Evolutionary conservation across 2,113 vertebrate species (phyloP).

Genomic region (Choloepus hoffmanni): DNA sequence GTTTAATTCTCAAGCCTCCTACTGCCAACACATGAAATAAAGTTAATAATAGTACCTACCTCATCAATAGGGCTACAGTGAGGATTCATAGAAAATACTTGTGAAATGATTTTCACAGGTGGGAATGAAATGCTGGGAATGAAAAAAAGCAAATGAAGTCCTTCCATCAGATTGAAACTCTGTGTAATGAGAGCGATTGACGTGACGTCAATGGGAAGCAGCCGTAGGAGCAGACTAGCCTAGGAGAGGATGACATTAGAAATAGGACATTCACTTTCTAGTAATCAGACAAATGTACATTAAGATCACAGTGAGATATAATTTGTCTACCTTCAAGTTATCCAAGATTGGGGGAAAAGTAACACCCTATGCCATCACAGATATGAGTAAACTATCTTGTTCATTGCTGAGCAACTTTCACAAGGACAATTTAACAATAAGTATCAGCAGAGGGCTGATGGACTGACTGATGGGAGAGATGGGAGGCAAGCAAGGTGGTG

Average conservation of each 20-base stretch:
- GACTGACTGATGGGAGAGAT: too few relatives aligned
- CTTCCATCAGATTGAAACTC: background rate
- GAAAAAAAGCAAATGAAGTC: background rate
- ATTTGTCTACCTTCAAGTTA: background rate
- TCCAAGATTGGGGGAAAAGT: background rate
- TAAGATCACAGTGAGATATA: background rate
- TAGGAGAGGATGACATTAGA: background rate
- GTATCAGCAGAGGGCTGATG: too few relatives aligned
- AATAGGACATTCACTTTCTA: background rate
- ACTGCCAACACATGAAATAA: background rate
- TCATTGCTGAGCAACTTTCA: slow-evolving; percentile 18
- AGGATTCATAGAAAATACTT: background rate
- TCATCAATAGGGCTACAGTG: background rate
- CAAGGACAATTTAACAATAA: background rate
- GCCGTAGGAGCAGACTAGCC: background rate
- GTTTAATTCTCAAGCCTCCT: background rate
- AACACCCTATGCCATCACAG: background rate
- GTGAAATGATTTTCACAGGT: background rate
- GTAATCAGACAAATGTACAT: background rate
- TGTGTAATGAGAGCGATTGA: background rate
- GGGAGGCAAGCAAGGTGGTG: too few relatives aligned
- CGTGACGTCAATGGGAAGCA: background rate
- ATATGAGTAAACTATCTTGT: background rate
- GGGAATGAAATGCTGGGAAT: background rate
- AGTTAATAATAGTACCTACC: background rate